Evolutionary conservation across 2,888 invertebrate genomes (phyloP).

Genomic region (Lottia gigantea): DNA sequence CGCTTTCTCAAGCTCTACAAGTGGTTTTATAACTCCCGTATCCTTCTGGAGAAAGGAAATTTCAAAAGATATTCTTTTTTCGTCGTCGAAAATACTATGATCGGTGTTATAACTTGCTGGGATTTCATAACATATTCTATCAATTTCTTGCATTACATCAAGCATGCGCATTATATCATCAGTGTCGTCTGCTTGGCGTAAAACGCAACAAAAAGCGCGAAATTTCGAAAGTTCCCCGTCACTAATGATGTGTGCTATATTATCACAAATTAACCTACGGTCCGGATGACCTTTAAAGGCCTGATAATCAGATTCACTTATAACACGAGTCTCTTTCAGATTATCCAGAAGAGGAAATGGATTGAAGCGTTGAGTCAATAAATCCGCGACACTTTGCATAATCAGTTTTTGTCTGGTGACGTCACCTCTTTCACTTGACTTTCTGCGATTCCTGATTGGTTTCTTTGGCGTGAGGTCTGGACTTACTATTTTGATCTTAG

Average conservation of each 20-base stretch:
- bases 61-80: slow-evolving; percentile 58
- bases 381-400: slow-evolving; percentile 51
- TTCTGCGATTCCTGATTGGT: slow-evolving; percentile 35
- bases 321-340: slow-evolving; percentile 39
- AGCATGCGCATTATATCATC: slow-evolving; percentile 48
- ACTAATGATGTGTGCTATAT: slow-evolving; percentile 44
- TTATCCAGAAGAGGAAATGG: slow-evolving; percentile 50
- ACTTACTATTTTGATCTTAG: slow-evolving; percentile 50
- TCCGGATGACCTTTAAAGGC: slow-evolving; percentile 52
- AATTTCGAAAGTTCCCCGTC: slow-evolving; percentile 47
- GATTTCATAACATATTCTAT: slow-evolving; percentile 52
- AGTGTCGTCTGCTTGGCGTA: slow-evolving; percentile 44
- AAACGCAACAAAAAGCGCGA: slow-evolving; percentile 53
- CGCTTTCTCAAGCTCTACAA: slow-evolving; percentile 57
- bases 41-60: slow-evolving; percentile 57
- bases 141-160: slow-evolving; percentile 55
- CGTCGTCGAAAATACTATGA: slow-evolving; percentile 50
- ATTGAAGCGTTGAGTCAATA: slow-evolving; percentile 55
- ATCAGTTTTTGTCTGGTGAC: slow-evolving; percentile 50
- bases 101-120: slow-evolving; percentile 35
- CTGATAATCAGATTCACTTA: slow-evolving; percentile 45
- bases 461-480: slow-evolving; percentile 46
- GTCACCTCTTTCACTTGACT: slow-evolving; percentile 44
- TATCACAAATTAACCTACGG: slow-evolving; percentile 52
- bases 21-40: slow-evolving; percentile 50